These are phyloP conservation scores for Engraulis encrasicolus DNA, from an alignment of 2,113 vertebrate genomes.

Conservation along the genomic window DNA sequence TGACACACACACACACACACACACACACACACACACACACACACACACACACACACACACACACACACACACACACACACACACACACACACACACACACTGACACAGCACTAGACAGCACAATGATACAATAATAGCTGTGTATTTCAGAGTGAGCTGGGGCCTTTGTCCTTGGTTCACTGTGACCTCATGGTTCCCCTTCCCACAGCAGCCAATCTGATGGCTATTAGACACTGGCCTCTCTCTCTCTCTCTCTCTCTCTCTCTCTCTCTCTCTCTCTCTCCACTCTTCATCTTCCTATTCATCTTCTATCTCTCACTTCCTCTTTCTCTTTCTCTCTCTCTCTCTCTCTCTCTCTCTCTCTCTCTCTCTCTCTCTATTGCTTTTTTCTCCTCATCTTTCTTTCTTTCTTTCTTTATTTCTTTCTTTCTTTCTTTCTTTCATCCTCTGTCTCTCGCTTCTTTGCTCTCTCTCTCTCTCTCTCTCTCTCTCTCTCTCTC, in stretches of 20 bases:
- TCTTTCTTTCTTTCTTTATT: too few species aligned
- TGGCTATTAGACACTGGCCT: background rate
- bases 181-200: slow-evolving; percentile 41
- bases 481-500: background rate
- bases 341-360: background rate
- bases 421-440: background rate
- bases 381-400: too few species aligned
- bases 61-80: background rate
- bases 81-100: slow-evolving; percentile 5
- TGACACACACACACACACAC: background rate
- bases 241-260: background rate
- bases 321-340: too few species aligned
- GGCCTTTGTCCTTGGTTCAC: background rate
- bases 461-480: background rate
- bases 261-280: background rate
- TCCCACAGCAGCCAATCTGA: background rate
- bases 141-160: background rate
- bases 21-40: background rate
- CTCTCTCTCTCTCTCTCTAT: background rate
- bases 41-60: slow-evolving; percentile 9
- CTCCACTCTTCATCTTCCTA: background rate
- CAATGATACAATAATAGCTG: background rate
- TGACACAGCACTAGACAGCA: background rate
- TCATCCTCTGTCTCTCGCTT: background rate
- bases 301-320: background rate